Percentiles rank a stretch among this genome's conserved stretches.
Evolutionary conservation across 1,140 invertebrate species (phyloP).

Genomic region (Drosophila teissieri): DNA sequence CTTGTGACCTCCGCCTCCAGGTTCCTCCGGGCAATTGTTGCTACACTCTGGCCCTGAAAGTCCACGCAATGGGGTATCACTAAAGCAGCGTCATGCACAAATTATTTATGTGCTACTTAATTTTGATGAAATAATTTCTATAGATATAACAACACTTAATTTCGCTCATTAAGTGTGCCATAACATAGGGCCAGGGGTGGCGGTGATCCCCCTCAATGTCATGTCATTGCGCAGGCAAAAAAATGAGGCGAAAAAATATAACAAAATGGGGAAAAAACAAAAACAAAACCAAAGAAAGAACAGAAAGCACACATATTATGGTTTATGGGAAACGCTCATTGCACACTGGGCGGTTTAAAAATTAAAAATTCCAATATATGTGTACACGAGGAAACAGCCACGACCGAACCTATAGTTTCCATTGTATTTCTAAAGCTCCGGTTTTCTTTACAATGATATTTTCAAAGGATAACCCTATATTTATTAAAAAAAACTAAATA

Average conservation of each 20-base stretch:
- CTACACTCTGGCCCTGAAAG: constrained; percentile 44
- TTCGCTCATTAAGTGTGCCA: constrained; percentile 79
- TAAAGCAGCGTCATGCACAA: constrained; percentile 46
- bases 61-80: constrained; percentile 10
- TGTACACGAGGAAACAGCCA: constrained; percentile 1
- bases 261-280: constrained; percentile 55
- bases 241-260: constrained; percentile 59
- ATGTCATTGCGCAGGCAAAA: constrained; percentile 73
- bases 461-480: too few species aligned
- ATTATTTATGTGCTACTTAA: constrained; percentile 80
- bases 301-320: constrained; percentile 61
- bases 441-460: too few species aligned
- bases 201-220: constrained; percentile 51
- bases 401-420: neutral
- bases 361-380: constrained; percentile 22
- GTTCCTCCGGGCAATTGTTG: constrained; percentile 37
- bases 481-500: neutral
- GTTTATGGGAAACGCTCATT: constrained; percentile 61
- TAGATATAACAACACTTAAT: constrained; percentile 80
- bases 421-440: too few species aligned
- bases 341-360: constrained; percentile 32
- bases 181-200: constrained; percentile 35
- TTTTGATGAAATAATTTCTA: constrained; percentile 79
- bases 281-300: constrained; percentile 33
- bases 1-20: constrained; percentile 19